phyloP scores from a whole-genome alignment of 2,113 vertebrate species.

The Irena cyanogastra region DNA sequence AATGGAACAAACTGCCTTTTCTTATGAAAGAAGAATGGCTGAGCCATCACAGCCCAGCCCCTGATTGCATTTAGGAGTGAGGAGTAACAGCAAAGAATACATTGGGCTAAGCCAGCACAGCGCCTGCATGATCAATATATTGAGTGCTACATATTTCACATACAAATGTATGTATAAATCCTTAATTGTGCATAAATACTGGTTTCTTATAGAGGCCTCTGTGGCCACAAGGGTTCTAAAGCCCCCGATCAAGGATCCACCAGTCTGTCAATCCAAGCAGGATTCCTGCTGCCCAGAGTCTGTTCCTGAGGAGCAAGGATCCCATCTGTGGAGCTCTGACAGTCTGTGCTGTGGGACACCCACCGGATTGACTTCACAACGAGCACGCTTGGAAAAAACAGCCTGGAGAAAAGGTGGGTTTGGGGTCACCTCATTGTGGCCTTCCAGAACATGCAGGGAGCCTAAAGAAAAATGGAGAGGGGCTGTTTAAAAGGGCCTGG shows the following conservation, averaged over 20 bases:
- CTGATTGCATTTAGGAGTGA: neutral
- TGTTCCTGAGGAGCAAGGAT: neutral
- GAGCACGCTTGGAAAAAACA: fast-evolving
- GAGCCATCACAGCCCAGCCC: neutral
- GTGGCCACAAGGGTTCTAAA: fast-evolving
- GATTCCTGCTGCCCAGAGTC: neutral
- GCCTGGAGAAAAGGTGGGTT: neutral
- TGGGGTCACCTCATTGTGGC: neutral
- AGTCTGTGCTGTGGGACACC: too few relatives aligned
- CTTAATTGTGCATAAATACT: neutral
- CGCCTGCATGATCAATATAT: neutral
- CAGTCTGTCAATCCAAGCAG: neutral
- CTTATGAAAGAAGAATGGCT: neutral
- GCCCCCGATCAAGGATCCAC: neutral
- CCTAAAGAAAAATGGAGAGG: neutral
- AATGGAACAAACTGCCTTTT: neutral
- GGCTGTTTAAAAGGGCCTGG: neutral
- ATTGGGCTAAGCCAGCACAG: neutral
- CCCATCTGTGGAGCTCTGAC: neutral
- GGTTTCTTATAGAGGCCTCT: neutral
- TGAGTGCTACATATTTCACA: neutral
- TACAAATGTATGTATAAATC: neutral
- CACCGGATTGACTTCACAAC: fast-evolving
- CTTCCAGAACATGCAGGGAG: neutral
- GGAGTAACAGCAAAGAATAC: neutral